Percentiles rank a stretch among this genome's conserved stretches.
phyloP scores from a whole-genome alignment of 2,888 invertebrate genomes.

The Gymnoscelis rufifasciata region DNA sequence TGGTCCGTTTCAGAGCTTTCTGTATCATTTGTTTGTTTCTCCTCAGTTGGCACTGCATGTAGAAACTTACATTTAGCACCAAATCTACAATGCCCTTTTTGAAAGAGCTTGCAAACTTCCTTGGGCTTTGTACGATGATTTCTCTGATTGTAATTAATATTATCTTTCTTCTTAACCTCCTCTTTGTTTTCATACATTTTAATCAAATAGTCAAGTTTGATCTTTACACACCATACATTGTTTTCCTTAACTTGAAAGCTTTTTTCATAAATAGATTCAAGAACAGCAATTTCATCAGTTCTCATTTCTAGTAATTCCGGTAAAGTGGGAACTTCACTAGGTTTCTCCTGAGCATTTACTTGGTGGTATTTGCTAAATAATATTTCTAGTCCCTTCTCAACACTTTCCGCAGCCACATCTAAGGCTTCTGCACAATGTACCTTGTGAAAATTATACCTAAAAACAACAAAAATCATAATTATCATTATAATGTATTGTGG shows the following conservation, averaged over 20 bases:
- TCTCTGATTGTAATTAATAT: slow-evolving; percentile 52
- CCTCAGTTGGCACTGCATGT: slow-evolving; percentile 77
- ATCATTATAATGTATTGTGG: neutral
- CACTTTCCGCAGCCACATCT: slow-evolving; percentile 81
- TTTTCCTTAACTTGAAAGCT: slow-evolving; percentile 83
- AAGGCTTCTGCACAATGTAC: slow-evolving; percentile 87
- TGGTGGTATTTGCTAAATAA: slow-evolving; percentile 85
- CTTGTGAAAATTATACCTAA: slow-evolving; percentile 86
- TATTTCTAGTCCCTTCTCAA: slow-evolving; percentile 85
- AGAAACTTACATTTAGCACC: slow-evolving; percentile 86
- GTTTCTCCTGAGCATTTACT: slow-evolving; percentile 55
- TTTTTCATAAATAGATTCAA: slow-evolving; percentile 87
- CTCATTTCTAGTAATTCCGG: slow-evolving; percentile 82
- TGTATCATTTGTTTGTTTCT: slow-evolving; percentile 36
- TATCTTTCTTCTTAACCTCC: slow-evolving; percentile 60
- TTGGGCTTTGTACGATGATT: slow-evolving; percentile 70
- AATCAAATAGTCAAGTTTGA: slow-evolving; percentile 83
- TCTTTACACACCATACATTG: slow-evolving; percentile 85
- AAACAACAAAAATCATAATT: slow-evolving; percentile 26
- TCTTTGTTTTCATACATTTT: slow-evolving; percentile 75
- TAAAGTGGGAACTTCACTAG: slow-evolving; percentile 62
- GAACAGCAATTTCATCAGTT: slow-evolving; percentile 84
- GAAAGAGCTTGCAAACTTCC: slow-evolving; percentile 82
- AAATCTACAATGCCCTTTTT: slow-evolving; percentile 84
- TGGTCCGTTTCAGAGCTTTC: slow-evolving; percentile 53